Conservation (phyloP, 2,888 invertebrate species). For the Agriopis marginaria region DNA sequence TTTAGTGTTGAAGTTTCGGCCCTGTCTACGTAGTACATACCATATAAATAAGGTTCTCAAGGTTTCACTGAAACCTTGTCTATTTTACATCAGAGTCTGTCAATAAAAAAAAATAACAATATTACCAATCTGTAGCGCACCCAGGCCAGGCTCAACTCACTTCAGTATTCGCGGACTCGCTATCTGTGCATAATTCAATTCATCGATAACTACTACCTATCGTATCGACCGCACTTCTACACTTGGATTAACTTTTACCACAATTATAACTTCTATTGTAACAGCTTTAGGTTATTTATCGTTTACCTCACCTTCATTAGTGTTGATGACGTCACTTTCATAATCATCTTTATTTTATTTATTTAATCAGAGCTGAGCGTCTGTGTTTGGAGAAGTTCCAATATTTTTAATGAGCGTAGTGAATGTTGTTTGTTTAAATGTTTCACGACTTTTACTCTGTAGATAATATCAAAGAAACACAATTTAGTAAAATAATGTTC, state of each 20-base stretch:
- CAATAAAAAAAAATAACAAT: too few relatives aligned
- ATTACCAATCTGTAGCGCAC: too few relatives aligned
- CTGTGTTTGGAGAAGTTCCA: slow-evolving; percentile 17
- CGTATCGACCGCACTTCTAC: slow-evolving; percentile 38
- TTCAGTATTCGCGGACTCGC: slow-evolving; percentile 42
- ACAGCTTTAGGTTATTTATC: slow-evolving; percentile 3
- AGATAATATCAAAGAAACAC: neutral
- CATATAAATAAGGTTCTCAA: too few relatives aligned
- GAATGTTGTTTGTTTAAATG: slow-evolving; percentile 9
- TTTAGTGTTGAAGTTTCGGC: too few relatives aligned
- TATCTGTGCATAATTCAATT: slow-evolving; percentile 49
- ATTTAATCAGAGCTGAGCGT: slow-evolving; percentile 1
- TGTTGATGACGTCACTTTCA: slow-evolving; percentile 15
- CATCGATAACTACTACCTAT: slow-evolving; percentile 46
- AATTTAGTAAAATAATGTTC: neutral
- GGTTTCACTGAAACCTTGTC: too few relatives aligned
- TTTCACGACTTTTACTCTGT: neutral
- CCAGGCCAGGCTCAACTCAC: neutral
- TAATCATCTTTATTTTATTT: slow-evolving; percentile 28
- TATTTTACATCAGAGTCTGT: too few relatives aligned
- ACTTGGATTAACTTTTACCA: slow-evolving; percentile 4
- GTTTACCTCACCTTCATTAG: slow-evolving; percentile 4
- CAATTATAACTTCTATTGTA: slow-evolving; percentile 15
- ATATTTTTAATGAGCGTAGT: slow-evolving; percentile 4
- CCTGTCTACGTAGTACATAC: too few relatives aligned